Evolutionary conservation across 1,140 invertebrate species (phyloP), one percentile per base, ranked within the genome.

Genomic region (Caerostris extrusa): DNA sequence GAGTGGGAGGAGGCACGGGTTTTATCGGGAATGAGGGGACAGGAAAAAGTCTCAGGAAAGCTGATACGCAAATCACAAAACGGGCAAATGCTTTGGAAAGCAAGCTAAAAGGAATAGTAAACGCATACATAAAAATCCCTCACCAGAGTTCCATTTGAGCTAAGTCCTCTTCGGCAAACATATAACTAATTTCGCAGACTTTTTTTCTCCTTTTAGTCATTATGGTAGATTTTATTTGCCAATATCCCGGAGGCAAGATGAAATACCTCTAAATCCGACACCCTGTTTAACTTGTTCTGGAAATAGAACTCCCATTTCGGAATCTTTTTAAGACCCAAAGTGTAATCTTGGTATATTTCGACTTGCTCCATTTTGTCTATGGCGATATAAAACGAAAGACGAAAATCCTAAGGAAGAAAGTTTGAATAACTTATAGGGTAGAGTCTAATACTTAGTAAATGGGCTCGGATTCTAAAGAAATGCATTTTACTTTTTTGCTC

Each of bases 341-440:
- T n/a, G 2, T 83, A 58, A 34, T 57, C n/a, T 56, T 58, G 82
- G 57, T 55, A n/a, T 56, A 17, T 56, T 67, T 17, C 56, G 55
- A 58, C 56, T 83, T 56, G 6, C 12, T 17, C 17, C 82, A 58
- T 7, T 57, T 83, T 3, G 6, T 12, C 53, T 56, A n/a, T 50
- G 34, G 8, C 50, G 10, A 77, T 12, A 77, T 7, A 77, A 3
- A 34, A 50, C 8, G 19, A 56, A 83, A 56, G 14, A n/a, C 12
- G 56, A 83, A 83, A 58, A 57, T 83, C 57, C 19, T 53, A 17
- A 10, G 14, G 53, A 5, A 34, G n/a, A 83, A 83, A 83, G 82
- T 58, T 83, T 83, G 53, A 83, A 83, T 83, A 83, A 83, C 82
- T 83, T 58, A 56, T 58, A 58, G 82, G 57, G 82, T 56, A 19